These are phyloP conservation scores for Mnemiopsis leidyi DNA, from an alignment of 37 sponge, comb jelly and placozoan genomes.

Conservation along the genomic window DNA sequence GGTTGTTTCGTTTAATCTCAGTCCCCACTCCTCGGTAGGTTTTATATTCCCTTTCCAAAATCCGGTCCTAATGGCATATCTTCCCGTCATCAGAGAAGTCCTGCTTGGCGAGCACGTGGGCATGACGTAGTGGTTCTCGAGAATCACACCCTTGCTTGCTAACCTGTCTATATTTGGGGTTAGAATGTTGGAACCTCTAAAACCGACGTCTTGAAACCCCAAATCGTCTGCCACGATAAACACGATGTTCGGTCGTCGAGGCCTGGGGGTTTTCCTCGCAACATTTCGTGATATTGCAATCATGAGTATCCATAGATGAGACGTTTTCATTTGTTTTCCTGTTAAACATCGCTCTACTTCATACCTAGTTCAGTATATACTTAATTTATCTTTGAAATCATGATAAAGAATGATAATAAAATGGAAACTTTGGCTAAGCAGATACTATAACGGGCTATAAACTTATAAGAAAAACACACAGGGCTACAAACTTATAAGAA, in stretches of 20 bases:
- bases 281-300: too few relatives aligned
- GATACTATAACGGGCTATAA: too few relatives aligned
- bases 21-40: slow-evolving; percentile 34
- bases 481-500: too few relatives aligned
- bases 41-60: slow-evolving; percentile 33
- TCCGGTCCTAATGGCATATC: slow-evolving; percentile 33
- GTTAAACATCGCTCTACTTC: too few relatives aligned
- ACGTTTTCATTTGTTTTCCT: too few relatives aligned
- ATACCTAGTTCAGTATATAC: too few relatives aligned
- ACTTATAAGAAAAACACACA: too few relatives aligned
- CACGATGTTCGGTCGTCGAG: neutral
- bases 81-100: neutral
- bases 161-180: slow-evolving; percentile 15
- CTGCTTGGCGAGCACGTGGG: slow-evolving; percentile 20
- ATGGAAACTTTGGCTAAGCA: too few relatives aligned
- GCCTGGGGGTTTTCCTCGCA: too few relatives aligned
- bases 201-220: slow-evolving; percentile 45
- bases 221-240: slow-evolving; percentile 33
- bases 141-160: slow-evolving; percentile 4
- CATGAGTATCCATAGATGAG: too few relatives aligned
- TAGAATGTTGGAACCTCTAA: slow-evolving; percentile 27
- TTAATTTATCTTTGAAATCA: too few relatives aligned
- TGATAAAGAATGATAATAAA: too few relatives aligned
- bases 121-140: slow-evolving; percentile 66
- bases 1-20: slow-evolving; percentile 6